These are phyloP conservation scores for Drosophila sechellia DNA, from an alignment of 1,140 invertebrate species.

Conservation along the genomic window DNA sequence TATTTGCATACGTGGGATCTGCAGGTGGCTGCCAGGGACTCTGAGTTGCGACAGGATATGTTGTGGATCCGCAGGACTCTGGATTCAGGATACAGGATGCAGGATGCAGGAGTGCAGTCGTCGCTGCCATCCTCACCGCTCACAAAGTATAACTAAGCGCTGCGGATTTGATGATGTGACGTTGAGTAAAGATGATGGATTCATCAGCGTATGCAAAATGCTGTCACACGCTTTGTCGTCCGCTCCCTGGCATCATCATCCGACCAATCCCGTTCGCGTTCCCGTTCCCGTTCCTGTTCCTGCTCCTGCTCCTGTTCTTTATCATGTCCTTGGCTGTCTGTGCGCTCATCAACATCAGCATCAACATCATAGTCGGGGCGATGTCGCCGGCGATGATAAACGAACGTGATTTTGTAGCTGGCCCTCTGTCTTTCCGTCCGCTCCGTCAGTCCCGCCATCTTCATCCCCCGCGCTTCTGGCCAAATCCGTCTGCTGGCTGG, in stretches of 20 bases:
- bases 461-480: constrained; percentile 22
- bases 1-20: constrained; percentile 46
- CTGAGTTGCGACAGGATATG: constrained; percentile 4
- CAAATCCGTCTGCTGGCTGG: constrained; percentile 56
- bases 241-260: constrained; percentile 40
- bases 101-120: constrained; percentile 30
- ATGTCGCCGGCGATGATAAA: constrained; percentile 74
- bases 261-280: constrained; percentile 21
- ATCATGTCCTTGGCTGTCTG: constrained; percentile 60
- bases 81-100: constrained; percentile 13
- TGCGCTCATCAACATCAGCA: constrained; percentile 77
- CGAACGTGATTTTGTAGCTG: constrained; percentile 80
- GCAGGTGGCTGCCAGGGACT: constrained; percentile 14
- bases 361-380: constrained; percentile 68
- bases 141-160: constrained; percentile 73
- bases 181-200: constrained; percentile 83
- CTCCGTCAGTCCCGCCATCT: neutral
- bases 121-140: constrained; percentile 20
- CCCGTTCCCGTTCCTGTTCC: neutral
- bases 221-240: constrained; percentile 80
- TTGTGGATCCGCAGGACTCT: constrained; percentile 12
- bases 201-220: constrained; percentile 83
- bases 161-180: constrained; percentile 80
- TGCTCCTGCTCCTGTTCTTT: constrained; percentile 4
- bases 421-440: constrained; percentile 41